Base-by-base conservation (phyloP, 2,113 vertebrate genomes). In the Okapia johnstoni region DNA sequence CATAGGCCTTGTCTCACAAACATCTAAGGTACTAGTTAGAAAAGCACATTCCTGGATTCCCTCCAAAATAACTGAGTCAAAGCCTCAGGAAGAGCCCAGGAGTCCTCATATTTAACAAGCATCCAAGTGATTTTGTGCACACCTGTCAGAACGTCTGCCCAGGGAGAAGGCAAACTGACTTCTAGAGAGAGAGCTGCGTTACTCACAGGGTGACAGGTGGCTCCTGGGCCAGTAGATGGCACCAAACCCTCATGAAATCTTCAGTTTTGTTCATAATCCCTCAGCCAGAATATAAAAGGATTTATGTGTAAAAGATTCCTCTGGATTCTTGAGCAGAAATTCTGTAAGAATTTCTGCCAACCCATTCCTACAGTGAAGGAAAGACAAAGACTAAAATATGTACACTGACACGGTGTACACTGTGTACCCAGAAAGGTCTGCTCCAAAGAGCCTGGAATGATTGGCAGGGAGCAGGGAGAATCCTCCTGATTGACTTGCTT, bases 121-220 rank as follows among this genome's bases (percentile, higher is more conserved):
- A 55, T 9, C 16, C 19, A 11, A 58, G 60, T 10, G 76, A 48
- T 55, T 7, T 81, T 70, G 46, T 4, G 40, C 33, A 13, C 5
- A 2, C 14, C 7, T 25, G 1, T 85, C 80, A 14, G 15, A 48
- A 52, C 2, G 0, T 8, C 73, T 50, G 17, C 33, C 9, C 2
- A 30, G 33, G 0, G 2, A 92, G 8, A 60, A 80, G 5, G 11
- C 40, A 19, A 57, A 46, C 19, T 3, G 36, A 33, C 30, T 52
- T 10, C 50, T 0, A 1, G 4, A 58, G 57, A 55, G 17, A 90
- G 23, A 66, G 80, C 23, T 3, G 25, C 0, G 0, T 7, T 15
- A 33, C 55, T 2, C 0, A 15, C 50, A 4, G 55, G 30, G 36
- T 61, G 79, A 25, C 33, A n/a, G 40, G 58, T 7, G 90, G 63